phyloP scores from a whole-genome alignment of 2,797 vertebrate species.

The Protonibea diacanthus region DNA sequence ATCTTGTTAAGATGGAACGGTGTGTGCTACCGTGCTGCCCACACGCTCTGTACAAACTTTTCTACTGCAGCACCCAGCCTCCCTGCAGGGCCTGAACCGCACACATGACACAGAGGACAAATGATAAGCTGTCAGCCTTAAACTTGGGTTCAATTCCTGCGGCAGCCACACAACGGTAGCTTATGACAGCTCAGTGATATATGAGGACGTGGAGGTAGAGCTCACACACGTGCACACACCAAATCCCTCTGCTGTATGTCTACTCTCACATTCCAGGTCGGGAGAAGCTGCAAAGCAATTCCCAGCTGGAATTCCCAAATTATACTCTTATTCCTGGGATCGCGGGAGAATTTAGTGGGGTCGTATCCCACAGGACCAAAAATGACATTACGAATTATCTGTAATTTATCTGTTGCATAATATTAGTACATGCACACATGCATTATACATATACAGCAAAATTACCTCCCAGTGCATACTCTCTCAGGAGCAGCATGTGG shows the following conservation, averaged over 20 bases:
- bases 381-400: constrained; percentile 49
- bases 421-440: constrained; percentile 17
- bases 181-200: constrained; percentile 34
- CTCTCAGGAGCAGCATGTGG: background rate
- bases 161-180: background rate
- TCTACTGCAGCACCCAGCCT: background rate
- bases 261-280: constrained; percentile 36
- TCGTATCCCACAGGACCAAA: constrained; percentile 61
- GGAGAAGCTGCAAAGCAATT: constrained; percentile 54
- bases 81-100: background rate
- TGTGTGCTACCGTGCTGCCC: background rate
- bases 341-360: constrained; percentile 60
- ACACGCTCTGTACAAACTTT: background rate
- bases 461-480: background rate
- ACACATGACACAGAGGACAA: background rate
- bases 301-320: constrained; percentile 63
- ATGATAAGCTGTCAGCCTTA: constrained; percentile 18
- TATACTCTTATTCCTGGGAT: constrained; percentile 53
- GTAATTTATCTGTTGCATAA: constrained; percentile 46
- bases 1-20: background rate
- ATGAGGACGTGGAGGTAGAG: constrained; percentile 32
- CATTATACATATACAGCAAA: constrained; percentile 15
- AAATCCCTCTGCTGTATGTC: constrained; percentile 23
- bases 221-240: constrained; percentile 1
- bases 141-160: constrained; percentile 26